Evolutionary conservation across 2,888 invertebrate genomes (phyloP), one percentile per base, ranked within the genome.

Genomic region (Dexiosoma caninum): DNA sequence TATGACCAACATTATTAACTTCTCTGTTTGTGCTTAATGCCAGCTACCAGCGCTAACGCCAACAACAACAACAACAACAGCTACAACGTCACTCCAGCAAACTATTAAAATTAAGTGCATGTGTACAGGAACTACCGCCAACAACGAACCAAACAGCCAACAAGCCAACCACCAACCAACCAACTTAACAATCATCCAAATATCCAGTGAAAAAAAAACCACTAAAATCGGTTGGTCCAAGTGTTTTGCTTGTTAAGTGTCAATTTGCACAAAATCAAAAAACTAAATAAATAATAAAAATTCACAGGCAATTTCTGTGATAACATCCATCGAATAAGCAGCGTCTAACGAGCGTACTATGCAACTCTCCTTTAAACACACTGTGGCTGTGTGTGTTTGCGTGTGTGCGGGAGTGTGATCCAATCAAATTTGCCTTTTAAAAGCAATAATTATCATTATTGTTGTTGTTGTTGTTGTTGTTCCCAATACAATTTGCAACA

Each of bases 231-330:
- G 44, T 44, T 60, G 67, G 67, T 78, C 60, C 60, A 46, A 67
- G 55, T 67, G 55, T 74, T 72, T 60, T 60, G 44, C 78, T 74
- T 74, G 78, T 78, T 78, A 74, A 78, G 78, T 78, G 78, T 78
- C 78, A 78, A 78, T 74, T 74, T 78, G 64, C 77, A 49, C 64
- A 70, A 64, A 64, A 76, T 57, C 55, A 14, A 62, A 70, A 70
- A 78, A 67, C 60, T 62, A 78, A 78, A 78, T 78, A 78, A 78
- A 78, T 74, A 78, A 78, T 78, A 78, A 74, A 72, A 72, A 69
- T 60, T 78, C 78, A 67, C 78, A 74, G 62, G 53, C 78, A 67
- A 74, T 74, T 69, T 67, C 55, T 23, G 78, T 44, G 78, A 78
- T 78, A 78, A 40, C 60, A 78, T 78, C 74, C 55, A 60, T 67